phyloP scores from a whole-genome alignment of 35 echinoderm and acorn worm genomes.

The Holothuria glaberrima region DNA sequence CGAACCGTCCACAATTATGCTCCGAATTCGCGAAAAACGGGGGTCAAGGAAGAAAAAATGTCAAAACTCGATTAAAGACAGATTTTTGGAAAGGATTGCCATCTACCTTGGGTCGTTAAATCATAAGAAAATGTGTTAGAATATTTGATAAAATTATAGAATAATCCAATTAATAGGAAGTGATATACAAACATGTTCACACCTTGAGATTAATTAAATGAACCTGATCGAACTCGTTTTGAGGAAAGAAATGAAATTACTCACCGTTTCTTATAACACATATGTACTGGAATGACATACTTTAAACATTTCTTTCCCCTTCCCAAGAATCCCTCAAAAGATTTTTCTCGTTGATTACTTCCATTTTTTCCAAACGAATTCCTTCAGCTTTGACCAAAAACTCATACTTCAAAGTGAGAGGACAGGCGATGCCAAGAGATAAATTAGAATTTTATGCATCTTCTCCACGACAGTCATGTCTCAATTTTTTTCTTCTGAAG shows the following conservation, averaged over 20 bases:
- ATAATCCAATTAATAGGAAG: slow-evolving; percentile 45
- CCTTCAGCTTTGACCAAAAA: too few species aligned
- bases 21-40: slow-evolving; percentile 29
- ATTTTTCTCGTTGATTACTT: too few species aligned
- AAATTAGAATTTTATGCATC: too few species aligned
- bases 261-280: too few species aligned
- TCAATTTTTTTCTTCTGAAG: too few species aligned
- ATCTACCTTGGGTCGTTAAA: neutral
- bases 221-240: slow-evolving; percentile 40
- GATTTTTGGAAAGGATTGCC: slow-evolving; percentile 25
- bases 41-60: slow-evolving; percentile 45
- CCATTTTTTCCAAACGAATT: too few species aligned
- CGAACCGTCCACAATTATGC: slow-evolving; percentile 56
- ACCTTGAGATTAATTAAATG: slow-evolving; percentile 42
- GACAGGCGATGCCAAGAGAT: too few species aligned
- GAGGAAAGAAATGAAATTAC: slow-evolving; percentile 16
- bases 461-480: too few species aligned
- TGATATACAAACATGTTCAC: slow-evolving; percentile 43
- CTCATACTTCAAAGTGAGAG: too few species aligned
- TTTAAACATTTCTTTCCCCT: too few species aligned
- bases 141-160: slow-evolving; percentile 34
- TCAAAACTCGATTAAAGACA: slow-evolving; percentile 22
- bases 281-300: too few species aligned
- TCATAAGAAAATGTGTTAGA: slow-evolving; percentile 23
- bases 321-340: too few species aligned